Evolutionary conservation across 37 sponge, comb jelly and placozoan species (phyloP), one percentile per base, ranked within the genome.

Genomic region (Trichoplax adhaerens): DNA sequence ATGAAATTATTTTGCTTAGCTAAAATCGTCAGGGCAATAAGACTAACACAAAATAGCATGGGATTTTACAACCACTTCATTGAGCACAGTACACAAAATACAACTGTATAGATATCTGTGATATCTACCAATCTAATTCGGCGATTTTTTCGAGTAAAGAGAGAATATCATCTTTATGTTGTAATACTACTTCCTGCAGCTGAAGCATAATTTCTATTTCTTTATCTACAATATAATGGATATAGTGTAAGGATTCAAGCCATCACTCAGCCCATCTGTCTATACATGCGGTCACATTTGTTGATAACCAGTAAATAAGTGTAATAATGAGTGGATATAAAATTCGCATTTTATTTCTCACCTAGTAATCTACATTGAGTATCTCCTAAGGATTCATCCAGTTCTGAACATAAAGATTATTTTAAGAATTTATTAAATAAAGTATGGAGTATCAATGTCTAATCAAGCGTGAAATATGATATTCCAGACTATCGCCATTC

Each of bases 131-230:
- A 77, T 97, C 99, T 48, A 97, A 82, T 53, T 97, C 94, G 3
- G 99, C 90, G 1, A 81, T 47, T 62, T 79, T 61, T 56, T 97
- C 99, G 69, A 97, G 62, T 48, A 84, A 77, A n/a, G 72, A 57
- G 1, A 86, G 10, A 3, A 97, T 76, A 0, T 76, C 61, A 8
- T 48, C 58, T 49, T 79, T 53, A 58, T 84, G 78, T 64, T 91
- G 88, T 56, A 97, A 71, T 49, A 97, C 70, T 62, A 84, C 87
- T 10, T 81, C 79, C 68, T 97, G 93, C n/a, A 97, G 84, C 3
- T 89, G 69, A 69, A 89, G 91, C 85, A 97, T 92, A 6, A 97
- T 86, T 50, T 83, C 83, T 12, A 81, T 84, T 75, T 94, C 95
- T 48, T 82, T 79, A 53, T 94, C 95, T 81, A 57, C 59, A 12